phyloP scores from a whole-genome alignment of 2,797 vertebrate genomes.

The Podarcis lilfordi region DNA sequence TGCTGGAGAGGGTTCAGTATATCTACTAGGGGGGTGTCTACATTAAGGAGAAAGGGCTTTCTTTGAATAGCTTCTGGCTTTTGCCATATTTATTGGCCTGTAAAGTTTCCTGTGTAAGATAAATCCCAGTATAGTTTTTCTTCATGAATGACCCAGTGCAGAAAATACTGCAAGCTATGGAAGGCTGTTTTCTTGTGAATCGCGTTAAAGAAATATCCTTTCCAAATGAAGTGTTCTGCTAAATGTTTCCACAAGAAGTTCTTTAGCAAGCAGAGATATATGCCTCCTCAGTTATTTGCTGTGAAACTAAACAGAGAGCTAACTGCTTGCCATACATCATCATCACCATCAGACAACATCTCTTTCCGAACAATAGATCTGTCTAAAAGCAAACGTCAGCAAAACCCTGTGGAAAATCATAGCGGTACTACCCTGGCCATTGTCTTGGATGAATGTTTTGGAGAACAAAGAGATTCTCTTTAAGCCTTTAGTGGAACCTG shows the following conservation, averaged over 20 bases:
- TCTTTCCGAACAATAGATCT: background rate
- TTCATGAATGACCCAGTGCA: background rate
- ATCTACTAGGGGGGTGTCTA: background rate
- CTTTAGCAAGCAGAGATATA: constrained; percentile 7
- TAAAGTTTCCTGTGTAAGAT: background rate
- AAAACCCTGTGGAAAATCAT: background rate
- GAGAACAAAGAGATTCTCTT: fast-evolving
- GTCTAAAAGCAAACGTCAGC: background rate
- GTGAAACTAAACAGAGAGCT: constrained; percentile 39
- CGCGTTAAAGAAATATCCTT: constrained; percentile 28
- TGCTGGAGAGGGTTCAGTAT: background rate
- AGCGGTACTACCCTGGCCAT: fast-evolving
- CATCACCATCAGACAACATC: constrained; percentile 1
- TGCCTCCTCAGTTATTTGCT: constrained; percentile 41
- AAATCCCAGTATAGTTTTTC: background rate
- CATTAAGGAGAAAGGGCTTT: background rate
- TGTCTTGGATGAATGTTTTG: background rate
- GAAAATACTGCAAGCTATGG: background rate
- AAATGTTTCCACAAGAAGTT: constrained; percentile 23
- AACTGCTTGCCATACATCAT: constrained; percentile 15
- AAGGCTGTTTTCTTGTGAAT: constrained; percentile 25
- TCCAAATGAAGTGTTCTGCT: constrained; percentile 27
- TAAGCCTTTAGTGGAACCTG: background rate
- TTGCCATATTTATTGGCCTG: too few relatives aligned
- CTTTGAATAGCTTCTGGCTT: background rate